These are phyloP conservation scores for Hylia prasina DNA, from an alignment of 2,113 vertebrate genomes.

Conservation along the genomic window DNA sequence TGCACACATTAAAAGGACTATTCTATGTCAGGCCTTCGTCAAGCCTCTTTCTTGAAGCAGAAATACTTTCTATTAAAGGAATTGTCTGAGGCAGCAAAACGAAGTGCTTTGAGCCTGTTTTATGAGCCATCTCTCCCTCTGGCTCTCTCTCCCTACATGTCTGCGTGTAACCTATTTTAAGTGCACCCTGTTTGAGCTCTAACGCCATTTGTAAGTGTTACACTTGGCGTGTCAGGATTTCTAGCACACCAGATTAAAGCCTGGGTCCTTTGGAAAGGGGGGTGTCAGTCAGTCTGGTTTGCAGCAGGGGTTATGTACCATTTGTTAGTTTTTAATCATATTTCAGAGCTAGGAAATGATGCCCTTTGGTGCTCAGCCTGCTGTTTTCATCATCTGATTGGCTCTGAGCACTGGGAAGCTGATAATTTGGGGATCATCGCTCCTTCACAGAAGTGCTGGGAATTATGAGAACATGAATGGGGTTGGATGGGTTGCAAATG, in stretches of 20 bases:
- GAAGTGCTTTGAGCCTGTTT: not conserved
- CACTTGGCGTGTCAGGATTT: not conserved
- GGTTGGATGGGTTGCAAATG: not conserved
- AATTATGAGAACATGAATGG: accelerated
- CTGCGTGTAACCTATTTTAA: not conserved
- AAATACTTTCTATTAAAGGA: not conserved
- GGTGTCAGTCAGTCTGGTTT: not conserved
- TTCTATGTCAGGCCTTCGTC: not conserved
- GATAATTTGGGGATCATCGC: not conserved
- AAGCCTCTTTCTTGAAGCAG: not conserved
- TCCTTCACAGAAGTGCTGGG: not conserved
- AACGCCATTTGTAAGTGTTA: not conserved
- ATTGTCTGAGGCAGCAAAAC: not conserved
- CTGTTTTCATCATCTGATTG: not conserved
- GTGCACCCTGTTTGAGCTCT: not conserved
- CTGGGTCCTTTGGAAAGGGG: not conserved
- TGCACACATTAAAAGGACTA: accelerated
- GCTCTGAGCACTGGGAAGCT: not conserved
- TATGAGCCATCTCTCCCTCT: not conserved
- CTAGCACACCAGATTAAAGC: not conserved
- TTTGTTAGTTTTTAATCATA: not conserved
- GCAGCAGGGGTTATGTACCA: not conserved
- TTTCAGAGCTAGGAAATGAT: not conserved
- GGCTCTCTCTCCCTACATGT: not conserved
- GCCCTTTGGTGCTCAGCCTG: not conserved